phyloP scores from a whole-genome alignment of 2,113 vertebrate genomes.

The Pyrgilauda ruficollis region DNA sequence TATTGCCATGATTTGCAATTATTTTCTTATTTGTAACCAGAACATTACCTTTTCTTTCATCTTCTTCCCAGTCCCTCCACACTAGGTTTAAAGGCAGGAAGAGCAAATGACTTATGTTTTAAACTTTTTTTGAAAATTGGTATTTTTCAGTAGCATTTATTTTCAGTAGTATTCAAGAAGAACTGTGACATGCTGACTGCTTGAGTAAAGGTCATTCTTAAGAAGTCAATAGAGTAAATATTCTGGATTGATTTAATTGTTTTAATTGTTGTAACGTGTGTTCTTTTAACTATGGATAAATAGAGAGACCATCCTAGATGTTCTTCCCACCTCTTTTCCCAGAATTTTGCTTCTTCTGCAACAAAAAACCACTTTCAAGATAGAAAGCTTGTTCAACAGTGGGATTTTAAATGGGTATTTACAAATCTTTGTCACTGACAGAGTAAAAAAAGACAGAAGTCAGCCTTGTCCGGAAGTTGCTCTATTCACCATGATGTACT shows the following conservation, averaged over 20 bases:
- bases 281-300: slow-evolving; percentile 9
- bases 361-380: not conserved
- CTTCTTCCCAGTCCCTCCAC: not conserved
- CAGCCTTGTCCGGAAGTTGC: not conserved
- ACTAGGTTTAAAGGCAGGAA: not conserved
- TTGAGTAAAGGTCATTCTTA: slow-evolving; percentile 3
- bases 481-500: not conserved
- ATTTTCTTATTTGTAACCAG: not conserved
- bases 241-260: slow-evolving; percentile 32
- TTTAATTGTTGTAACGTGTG: slow-evolving; percentile 33
- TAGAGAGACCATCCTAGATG: not conserved
- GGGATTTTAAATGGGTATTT: not conserved
- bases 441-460: not conserved
- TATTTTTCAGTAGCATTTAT: not conserved
- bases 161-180: not conserved
- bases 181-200: not conserved
- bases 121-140: not conserved
- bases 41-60: not conserved
- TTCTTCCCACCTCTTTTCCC: not conserved
- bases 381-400: not conserved
- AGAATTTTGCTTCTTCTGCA: not conserved
- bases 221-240: slow-evolving; percentile 42
- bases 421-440: not conserved
- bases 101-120: not conserved
- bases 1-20: not conserved